Base-by-base conservation (phyloP, 2,888 invertebrate genomes). In the Trileptium ribeirensis region DNA sequence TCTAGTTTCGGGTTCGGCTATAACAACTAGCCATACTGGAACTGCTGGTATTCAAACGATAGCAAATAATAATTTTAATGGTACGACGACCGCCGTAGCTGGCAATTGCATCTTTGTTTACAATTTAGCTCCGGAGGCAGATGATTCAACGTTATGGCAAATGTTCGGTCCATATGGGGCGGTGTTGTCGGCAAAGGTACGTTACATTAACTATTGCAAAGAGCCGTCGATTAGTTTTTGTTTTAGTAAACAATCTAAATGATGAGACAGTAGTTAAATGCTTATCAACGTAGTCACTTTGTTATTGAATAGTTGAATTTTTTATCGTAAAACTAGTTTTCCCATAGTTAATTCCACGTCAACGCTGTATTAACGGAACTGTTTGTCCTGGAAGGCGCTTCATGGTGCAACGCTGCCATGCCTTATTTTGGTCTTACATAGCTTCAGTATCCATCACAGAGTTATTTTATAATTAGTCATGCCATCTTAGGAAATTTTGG, bases 91-190 rank as follows among this genome's bases (percentile, higher is more conserved):
- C 0, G 79, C 81, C 8, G 38, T 83, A 29, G 94, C 94, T 83
- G 96, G 96, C 84, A 95, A 94, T 94, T 94, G 94, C 90, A 94
- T 95, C 89, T 95, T 95, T 90, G 95, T 96, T 83, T 95, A 95
- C 91, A 95, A 95, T 90, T 92, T 95, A 87, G 94, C 94, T 79
- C 94, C 95, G 84, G 95, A 95, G 89, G 94, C 95, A 1, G 95
- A 95, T 89, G 95, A 96, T 89, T 94, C 94, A 89, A 92, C 94
- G 84, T 92, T 95, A 86, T 95, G 95, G 95, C 95, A 95, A 91
- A 92, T 95, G 86, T 97, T 97, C 91, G 97, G 96, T 84, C 97
- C 97, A 75, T 97, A 97, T 89, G 97, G 97, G 87, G 96, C 96
- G 87, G 96, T 97, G 88, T 95, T 96, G 91, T 95, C 94, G 91